These are phyloP conservation scores for Balearica regulorum DNA, from an alignment of 2,797 vertebrate species.

Conservation along the genomic window DNA sequence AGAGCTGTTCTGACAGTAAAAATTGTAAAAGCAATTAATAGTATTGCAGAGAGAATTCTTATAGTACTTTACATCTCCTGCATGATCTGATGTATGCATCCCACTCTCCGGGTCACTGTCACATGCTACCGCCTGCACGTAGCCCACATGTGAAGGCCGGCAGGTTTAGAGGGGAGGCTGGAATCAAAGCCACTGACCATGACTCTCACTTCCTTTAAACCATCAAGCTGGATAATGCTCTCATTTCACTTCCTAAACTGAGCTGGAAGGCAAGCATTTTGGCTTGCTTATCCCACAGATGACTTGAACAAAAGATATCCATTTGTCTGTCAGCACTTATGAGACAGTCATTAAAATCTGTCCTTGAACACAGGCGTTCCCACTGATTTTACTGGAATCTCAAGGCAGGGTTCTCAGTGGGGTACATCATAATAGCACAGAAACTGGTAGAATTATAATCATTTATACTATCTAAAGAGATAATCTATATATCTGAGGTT, in stretches of 20 bases:
- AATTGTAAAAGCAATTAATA: background rate
- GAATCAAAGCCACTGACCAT: background rate
- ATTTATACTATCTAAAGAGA: background rate
- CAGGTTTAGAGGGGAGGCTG: background rate
- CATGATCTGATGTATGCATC: background rate
- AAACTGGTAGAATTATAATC: background rate
- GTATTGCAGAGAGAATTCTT: background rate
- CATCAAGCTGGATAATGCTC: background rate
- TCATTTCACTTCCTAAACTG: background rate
- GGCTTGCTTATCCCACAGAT: background rate
- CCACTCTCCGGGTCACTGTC: no score
- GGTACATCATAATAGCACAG: background rate
- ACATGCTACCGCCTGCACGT: rapidly evolving
- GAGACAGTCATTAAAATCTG: background rate
- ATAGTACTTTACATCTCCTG: background rate
- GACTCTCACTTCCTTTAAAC: background rate
- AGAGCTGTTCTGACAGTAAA: background rate
- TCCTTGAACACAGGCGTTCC: background rate
- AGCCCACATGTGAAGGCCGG: rapidly evolving
- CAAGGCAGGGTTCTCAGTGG: background rate
- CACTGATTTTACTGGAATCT: background rate
- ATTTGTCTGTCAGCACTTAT: background rate
- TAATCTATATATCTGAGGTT: background rate
- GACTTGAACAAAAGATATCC: background rate
- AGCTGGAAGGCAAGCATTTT: background rate